Evolutionary conservation across 2,888 invertebrate genomes (phyloP).

Genomic region (Habrosyne pyritoides): DNA sequence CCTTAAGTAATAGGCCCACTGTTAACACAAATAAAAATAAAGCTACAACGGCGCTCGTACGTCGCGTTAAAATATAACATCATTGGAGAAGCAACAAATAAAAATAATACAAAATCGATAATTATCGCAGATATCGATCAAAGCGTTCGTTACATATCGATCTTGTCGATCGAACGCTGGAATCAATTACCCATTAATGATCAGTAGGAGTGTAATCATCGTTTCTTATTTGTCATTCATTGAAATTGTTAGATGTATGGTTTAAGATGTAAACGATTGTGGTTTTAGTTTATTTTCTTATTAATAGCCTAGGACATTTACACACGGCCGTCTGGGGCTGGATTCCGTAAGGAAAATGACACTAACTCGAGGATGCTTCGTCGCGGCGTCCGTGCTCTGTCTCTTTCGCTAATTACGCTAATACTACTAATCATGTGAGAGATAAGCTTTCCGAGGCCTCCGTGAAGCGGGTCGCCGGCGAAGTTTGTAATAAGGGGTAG

Average conservation of each 20-base stretch:
- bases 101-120: constrained; percentile 35
- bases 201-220: constrained; percentile 65
- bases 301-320: too few species aligned
- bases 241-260: constrained; percentile 61
- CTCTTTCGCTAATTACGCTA: too few species aligned
- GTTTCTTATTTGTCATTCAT: constrained; percentile 80
- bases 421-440: too few species aligned
- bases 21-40: neutral
- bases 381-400: too few species aligned
- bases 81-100: constrained; percentile 2
- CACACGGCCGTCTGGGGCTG: too few species aligned
- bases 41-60: neutral
- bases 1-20: neutral
- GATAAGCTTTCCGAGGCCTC: too few species aligned
- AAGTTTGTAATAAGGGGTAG: too few species aligned
- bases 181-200: constrained; percentile 72
- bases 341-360: too few species aligned
- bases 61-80: neutral
- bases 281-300: constrained; percentile 12
- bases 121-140: constrained; percentile 50
- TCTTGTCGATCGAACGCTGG: constrained; percentile 49
- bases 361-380: too few species aligned
- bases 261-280: constrained; percentile 28
- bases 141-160: constrained; percentile 59
- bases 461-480: too few species aligned